Evolutionary conservation across 2,113 vertebrate species (phyloP), one percentile per base, ranked within the genome.

Genomic region (Ptyas mucosa): DNA sequence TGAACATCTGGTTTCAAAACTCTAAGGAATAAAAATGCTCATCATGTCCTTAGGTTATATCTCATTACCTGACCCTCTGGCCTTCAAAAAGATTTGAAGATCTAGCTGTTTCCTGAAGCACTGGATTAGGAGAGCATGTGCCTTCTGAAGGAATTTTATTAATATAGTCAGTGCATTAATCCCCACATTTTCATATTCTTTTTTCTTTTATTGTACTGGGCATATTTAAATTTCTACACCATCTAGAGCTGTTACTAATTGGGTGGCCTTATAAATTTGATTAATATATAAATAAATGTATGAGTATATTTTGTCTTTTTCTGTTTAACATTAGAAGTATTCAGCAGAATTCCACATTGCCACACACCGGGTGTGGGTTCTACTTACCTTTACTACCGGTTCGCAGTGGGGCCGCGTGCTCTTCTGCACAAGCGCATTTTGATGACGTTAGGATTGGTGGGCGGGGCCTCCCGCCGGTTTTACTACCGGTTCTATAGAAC

Each of bases 1-100:
- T 81, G 92, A 96, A 94, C 93, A 95, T 93, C 93, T 96, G 89
- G 39, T 88, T 96, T 57, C 54, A 21, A 95, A 92, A 92, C 89
- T 95, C 92, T 90, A 51, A 94, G 81, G 91, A 93, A 95, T 90
- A 95, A 90, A 93, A 89, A 54, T 92, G n/a, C 55, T 81, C 93
- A 92, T 46, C 23, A 23, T 93, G 92, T 93, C 54, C 43, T 96
- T 94, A 93, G 75, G 64, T 92, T 85, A 39, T 92, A 85, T 64
- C 93, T 94, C 51, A 51, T 92, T 94, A 43, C 34, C 18, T 81
- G 34, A 43, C 34, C 15, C 34, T 81, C 75, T 81, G 75, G 75
- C 75, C 34, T 43, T 81, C 43, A 81, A 81, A 9, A 18, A 21
- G 75, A 3, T 75, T 34, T 75, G 69, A 81, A 81, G 34, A 81